Conservation (phyloP, 2,888 invertebrate species). For the Euproctis similis region DNA sequence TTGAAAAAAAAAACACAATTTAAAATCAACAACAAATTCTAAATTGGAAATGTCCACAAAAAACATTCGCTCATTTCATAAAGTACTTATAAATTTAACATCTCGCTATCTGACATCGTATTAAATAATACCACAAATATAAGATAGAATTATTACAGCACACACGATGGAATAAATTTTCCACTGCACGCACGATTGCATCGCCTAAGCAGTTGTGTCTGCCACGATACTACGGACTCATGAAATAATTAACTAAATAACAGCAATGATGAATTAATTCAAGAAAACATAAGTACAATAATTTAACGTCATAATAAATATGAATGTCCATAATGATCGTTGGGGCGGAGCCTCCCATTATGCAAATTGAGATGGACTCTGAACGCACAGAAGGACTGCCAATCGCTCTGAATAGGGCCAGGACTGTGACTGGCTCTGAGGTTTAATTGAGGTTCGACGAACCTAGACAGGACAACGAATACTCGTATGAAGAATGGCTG, state of each 20-base stretch:
- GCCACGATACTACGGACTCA: no score
- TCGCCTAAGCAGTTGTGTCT: slow-evolving; percentile 16
- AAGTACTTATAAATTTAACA: no score
- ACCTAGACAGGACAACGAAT: slow-evolving; percentile 42
- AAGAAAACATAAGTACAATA: slow-evolving; percentile 33
- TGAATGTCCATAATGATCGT: slow-evolving; percentile 43
- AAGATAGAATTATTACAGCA: slow-evolving; percentile 18
- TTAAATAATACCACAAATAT: slow-evolving; percentile 35
- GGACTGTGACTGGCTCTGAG: slow-evolving; percentile 45
- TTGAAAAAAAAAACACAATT: no score
- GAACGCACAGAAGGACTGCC: slow-evolving; percentile 29
- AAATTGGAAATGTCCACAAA: no score
- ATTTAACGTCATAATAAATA: slow-evolving; percentile 45
- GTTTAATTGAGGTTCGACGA: slow-evolving; percentile 57
- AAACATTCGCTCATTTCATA: no score
- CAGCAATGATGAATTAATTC: slow-evolving; percentile 24
- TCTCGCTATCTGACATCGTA: no score
- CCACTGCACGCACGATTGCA: slow-evolving; percentile 26
- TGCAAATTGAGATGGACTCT: slow-evolving; percentile 48
- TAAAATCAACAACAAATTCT: no score
- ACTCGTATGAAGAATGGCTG: slow-evolving; percentile 39
- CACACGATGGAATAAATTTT: slow-evolving; percentile 23
- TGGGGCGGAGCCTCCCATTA: slow-evolving; percentile 42
- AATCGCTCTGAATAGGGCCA: slow-evolving; percentile 53
- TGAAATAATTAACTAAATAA: slow-evolving; percentile 8